These are phyloP conservation scores for Pygoscelis antarcticus DNA, from an alignment of 2,113 vertebrate genomes.

Conservation along the genomic window DNA sequence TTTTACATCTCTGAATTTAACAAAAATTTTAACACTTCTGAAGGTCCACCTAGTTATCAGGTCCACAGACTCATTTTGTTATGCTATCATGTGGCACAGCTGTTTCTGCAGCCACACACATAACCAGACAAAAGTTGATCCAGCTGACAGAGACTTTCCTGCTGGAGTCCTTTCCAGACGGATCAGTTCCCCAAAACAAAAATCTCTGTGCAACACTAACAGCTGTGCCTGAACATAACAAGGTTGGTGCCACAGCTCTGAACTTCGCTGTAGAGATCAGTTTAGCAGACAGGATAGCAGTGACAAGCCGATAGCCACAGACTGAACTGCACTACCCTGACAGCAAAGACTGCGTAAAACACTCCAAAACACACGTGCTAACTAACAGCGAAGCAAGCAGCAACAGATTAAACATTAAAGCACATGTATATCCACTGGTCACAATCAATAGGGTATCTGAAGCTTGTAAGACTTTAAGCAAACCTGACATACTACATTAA, in stretches of 20 bases:
- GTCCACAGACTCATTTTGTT: neutral
- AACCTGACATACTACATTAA: neutral
- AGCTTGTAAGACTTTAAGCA: neutral
- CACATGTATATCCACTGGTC: neutral
- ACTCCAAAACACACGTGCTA: neutral
- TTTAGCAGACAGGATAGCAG: neutral
- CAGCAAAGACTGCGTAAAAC: neutral
- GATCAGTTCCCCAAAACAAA: neutral
- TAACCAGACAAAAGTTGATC: neutral
- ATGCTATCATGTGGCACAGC: neutral
- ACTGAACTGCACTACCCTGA: neutral
- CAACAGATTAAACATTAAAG: neutral
- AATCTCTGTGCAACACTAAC: neutral
- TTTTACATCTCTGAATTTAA: neutral
- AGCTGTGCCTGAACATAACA: neutral
- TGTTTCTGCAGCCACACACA: neutral
- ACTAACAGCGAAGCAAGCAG: neutral
- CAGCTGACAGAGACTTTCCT: neutral
- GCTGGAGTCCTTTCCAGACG: neutral
- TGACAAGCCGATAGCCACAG: neutral
- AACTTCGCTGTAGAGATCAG: neutral
- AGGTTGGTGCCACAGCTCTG: neutral
- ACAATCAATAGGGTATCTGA: neutral
- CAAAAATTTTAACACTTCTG: neutral
- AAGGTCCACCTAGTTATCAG: neutral